A percentile compares a stretch with the other conserved stretches of the same genome.
phyloP scores from a whole-genome alignment of 2,113 vertebrate species.

The Saccopteryx bilineata region DNA sequence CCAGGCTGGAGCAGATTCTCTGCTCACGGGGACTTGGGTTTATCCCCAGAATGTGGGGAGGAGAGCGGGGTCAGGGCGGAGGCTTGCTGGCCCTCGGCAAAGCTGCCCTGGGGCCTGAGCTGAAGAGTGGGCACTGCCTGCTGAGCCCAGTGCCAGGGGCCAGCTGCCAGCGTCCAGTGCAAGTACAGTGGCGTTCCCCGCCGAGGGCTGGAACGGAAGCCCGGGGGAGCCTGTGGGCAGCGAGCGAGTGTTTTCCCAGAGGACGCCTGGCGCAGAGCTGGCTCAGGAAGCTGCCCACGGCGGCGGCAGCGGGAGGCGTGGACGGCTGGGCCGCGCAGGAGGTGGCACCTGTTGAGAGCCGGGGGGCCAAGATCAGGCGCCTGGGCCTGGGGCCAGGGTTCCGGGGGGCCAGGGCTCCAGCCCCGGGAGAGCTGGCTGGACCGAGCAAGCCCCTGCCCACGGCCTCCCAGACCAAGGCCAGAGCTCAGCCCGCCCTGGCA shows the following conservation, averaged over 20 bases:
- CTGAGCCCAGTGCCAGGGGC: not conserved
- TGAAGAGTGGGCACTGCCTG: not conserved
- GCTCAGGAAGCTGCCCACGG: not conserved
- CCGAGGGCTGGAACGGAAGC: not conserved
- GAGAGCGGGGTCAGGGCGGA: not conserved
- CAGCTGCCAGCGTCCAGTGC: fast-evolving
- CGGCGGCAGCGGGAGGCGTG: not conserved
- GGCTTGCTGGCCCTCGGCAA: not conserved
- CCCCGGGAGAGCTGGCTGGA: not conserved
- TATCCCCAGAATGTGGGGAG: not conserved
- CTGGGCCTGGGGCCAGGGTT: no score
- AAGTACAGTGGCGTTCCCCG: not conserved
- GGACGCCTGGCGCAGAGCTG: not conserved
- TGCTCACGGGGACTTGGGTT: not conserved
- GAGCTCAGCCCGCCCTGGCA: not conserved
- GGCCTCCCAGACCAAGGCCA: not conserved
- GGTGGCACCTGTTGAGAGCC: not conserved
- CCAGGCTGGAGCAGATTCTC: not conserved
- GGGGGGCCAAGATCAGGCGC: not conserved
- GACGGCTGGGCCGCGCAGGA: not conserved
- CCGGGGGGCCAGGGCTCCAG: not conserved
- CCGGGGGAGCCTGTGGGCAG: not conserved
- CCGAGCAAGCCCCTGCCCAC: not conserved
- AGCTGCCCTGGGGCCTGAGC: not conserved
- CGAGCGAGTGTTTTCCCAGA: not conserved